phyloP scores from a whole-genome alignment of 2,113 vertebrate genomes.

The Bucco capensis region DNA sequence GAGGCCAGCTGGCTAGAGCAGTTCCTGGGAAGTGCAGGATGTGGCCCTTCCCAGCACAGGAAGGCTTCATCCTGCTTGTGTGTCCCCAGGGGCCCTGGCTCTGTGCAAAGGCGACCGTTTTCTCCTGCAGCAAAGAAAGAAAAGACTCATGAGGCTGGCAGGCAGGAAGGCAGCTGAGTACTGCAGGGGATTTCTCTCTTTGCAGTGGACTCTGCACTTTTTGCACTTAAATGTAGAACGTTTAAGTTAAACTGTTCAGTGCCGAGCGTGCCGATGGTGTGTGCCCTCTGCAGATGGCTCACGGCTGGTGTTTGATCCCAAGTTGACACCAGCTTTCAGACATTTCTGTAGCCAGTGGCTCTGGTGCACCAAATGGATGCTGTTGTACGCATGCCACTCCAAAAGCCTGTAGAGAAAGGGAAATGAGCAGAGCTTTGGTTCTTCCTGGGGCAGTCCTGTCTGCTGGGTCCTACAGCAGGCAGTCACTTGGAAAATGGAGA shows the following conservation, averaged over 20 bases:
- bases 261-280: background rate
- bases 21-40: background rate
- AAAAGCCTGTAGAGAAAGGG: background rate
- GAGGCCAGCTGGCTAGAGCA: background rate
- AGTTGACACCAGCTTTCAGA: background rate
- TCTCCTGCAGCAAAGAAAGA: background rate
- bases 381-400: background rate
- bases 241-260: background rate
- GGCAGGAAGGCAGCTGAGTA: background rate
- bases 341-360: background rate
- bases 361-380: background rate
- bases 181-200: background rate
- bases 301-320: background rate
- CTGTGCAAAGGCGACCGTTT: background rate
- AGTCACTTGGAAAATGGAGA: background rate
- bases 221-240: background rate
- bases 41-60: background rate
- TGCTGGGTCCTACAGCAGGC: background rate
- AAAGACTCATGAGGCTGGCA: background rate
- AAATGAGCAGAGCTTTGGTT: background rate
- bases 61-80: background rate
- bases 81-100: background rate
- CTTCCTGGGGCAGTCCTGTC: background rate
- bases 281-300: background rate
- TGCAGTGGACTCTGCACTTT: background rate